A percentile compares a stretch with the other conserved stretches of the same genome.
phyloP scores from a whole-genome alignment of 2,113 vertebrate genomes.

The Prunella himalayana region DNA sequence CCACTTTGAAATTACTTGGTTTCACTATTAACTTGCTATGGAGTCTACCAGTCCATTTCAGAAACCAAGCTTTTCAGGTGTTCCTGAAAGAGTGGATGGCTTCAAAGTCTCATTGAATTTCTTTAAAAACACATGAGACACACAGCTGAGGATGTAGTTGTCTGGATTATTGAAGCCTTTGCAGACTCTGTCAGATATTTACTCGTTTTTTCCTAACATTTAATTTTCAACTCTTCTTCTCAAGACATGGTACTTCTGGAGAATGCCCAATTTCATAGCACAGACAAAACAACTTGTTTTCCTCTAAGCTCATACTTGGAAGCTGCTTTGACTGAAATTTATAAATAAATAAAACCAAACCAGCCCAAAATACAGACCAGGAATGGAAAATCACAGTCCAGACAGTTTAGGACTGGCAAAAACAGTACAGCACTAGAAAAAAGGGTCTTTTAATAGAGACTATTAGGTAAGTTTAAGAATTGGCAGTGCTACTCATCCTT shows the following conservation, averaged over 20 bases:
- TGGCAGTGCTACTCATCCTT: background rate
- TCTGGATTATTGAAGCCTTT: background rate
- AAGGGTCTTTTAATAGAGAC: background rate
- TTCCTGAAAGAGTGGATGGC: background rate
- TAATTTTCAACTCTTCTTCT: background rate
- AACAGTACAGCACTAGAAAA: background rate
- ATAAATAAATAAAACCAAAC: conserved; percentile 12
- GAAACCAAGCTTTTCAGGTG: background rate
- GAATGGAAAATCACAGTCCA: conserved; percentile 17
- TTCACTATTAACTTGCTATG: background rate
- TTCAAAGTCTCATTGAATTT: background rate
- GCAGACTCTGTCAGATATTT: background rate
- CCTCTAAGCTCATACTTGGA: conserved; percentile 23
- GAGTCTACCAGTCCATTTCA: background rate
- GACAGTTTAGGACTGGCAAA: background rate
- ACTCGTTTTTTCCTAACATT: background rate
- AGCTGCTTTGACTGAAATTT: background rate
- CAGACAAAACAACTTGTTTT: conserved; percentile 40
- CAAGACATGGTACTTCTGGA: background rate
- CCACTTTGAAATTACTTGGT: background rate
- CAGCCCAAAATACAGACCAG: background rate
- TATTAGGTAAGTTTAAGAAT: conserved; percentile 24
- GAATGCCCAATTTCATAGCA: background rate
- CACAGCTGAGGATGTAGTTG: background rate
- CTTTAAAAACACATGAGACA: background rate